phyloP scores from a whole-genome alignment of 2,888 invertebrate species.

The Ophion ventricosus region DNA sequence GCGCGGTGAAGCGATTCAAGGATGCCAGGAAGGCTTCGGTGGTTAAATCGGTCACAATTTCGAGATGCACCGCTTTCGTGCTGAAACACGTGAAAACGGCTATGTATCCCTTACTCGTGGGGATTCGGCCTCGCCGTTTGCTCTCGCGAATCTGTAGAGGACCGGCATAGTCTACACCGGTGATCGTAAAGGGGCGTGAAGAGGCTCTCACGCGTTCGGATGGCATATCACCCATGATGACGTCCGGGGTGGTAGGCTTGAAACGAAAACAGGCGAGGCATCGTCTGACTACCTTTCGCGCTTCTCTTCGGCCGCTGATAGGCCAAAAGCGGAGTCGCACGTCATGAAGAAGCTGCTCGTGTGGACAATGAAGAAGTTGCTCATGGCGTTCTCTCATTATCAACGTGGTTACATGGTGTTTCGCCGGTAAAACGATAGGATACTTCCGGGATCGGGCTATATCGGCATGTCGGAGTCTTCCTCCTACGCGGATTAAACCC shows the following conservation, averaged over 20 bases:
- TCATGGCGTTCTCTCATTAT: conserved; percentile 44
- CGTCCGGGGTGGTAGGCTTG: conserved; percentile 41
- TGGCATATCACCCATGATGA: conserved; percentile 55
- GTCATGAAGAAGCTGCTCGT: conserved; percentile 60
- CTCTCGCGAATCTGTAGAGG: conserved; percentile 62
- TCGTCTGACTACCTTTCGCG: conserved; percentile 19
- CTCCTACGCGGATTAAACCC: conserved; percentile 62
- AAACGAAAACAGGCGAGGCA: conserved; percentile 59
- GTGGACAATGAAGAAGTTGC: conserved; percentile 65
- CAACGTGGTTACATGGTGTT: conserved; percentile 48
- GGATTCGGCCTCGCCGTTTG: conserved; percentile 49
- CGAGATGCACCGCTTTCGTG: conserved; percentile 61
- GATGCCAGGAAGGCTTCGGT: conserved; percentile 58
- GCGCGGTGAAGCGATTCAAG: conserved; percentile 56
- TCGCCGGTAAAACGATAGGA: conserved; percentile 50
- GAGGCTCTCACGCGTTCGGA: conserved; percentile 19
- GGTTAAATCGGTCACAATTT: conserved; percentile 60
- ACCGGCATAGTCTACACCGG: conserved; percentile 68
- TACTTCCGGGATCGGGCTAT: conserved; percentile 35
- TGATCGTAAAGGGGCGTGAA: conserved; percentile 40
- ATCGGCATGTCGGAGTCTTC: conserved; percentile 52
- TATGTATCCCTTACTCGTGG: conserved; percentile 65
- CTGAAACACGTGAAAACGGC: conserved; percentile 69
- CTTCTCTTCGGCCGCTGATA: conserved; percentile 66
- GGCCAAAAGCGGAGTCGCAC: conserved; percentile 71